Percentiles rank a stretch among this genome's conserved stretches.
phyloP scores from a whole-genome alignment of 2,113 vertebrate species.

The Actinemys pallida region DNA sequence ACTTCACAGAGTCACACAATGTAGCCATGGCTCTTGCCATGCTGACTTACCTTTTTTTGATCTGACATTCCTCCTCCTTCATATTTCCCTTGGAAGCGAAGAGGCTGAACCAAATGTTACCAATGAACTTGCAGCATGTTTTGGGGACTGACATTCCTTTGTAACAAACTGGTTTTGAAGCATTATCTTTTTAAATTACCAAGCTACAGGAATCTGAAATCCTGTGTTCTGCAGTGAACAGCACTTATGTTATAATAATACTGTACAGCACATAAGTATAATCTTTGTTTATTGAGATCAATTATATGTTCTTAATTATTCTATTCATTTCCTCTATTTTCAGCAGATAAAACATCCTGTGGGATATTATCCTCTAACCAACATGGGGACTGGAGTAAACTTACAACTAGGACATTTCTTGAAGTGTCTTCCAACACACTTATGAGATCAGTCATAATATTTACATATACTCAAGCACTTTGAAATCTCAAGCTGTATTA shows the following conservation, averaged over 20 bases:
- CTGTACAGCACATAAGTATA: background rate
- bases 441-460: conserved; percentile 84
- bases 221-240: background rate
- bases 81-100: background rate
- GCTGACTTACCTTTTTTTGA: background rate
- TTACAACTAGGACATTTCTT: conserved; percentile 70
- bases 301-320: conserved; percentile 58
- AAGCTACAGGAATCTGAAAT: background rate
- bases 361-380: conserved; percentile 43
- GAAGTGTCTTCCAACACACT: conserved; percentile 74
- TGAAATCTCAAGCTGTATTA: conserved; percentile 82
- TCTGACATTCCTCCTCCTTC: background rate
- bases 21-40: background rate
- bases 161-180: background rate
- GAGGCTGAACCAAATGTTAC: background rate
- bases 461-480: conserved; percentile 82
- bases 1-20: background rate
- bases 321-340: conserved; percentile 46
- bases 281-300: conserved; percentile 42
- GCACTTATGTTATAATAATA: background rate
- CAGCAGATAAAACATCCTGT: conserved; percentile 63
- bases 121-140: background rate
- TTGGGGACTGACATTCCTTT: background rate
- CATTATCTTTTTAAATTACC: background rate
- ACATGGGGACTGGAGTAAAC: conserved; percentile 54